A percentile compares a stretch with the other conserved stretches of the same genome.
These are phyloP conservation scores for Mesitornis unicolor DNA, from an alignment of 2,113 vertebrate species.

Conservation along the genomic window DNA sequence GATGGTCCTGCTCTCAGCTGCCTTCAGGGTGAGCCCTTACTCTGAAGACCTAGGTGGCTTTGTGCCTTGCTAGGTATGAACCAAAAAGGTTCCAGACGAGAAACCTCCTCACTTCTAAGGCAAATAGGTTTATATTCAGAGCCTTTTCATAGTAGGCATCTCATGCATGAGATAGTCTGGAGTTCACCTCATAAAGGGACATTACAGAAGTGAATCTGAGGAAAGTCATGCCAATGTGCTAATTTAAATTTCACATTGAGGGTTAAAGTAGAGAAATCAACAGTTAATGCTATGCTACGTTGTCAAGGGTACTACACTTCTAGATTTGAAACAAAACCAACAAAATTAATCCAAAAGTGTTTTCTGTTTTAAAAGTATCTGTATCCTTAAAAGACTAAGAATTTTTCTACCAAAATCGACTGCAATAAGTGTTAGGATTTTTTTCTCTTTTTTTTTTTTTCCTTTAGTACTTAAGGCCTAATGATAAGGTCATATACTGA, in stretches of 20 bases:
- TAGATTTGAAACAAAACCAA: not conserved
- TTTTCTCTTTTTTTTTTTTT: not conserved
- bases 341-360: not conserved
- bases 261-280: not conserved
- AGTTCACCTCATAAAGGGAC: not conserved
- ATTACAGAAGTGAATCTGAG: not conserved
- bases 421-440: not conserved
- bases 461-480: not conserved
- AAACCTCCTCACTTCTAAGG: not conserved
- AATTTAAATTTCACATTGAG: not conserved
- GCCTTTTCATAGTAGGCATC: not conserved
- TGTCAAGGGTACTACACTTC: not conserved
- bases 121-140: not conserved
- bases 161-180: not conserved
- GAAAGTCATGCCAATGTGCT: not conserved
- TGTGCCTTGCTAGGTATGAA: accelerated
- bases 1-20: not conserved
- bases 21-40: not conserved
- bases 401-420: not conserved
- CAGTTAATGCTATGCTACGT: not conserved
- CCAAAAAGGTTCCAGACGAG: not conserved
- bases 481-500: not conserved
- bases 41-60: not conserved
- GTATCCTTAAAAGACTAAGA: not conserved
- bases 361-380: not conserved